A percentile compares a stretch with the other conserved stretches of the same genome.
phyloP scores from a whole-genome alignment of 2,888 invertebrate genomes.

The Drosophila paramelanica region DNA sequence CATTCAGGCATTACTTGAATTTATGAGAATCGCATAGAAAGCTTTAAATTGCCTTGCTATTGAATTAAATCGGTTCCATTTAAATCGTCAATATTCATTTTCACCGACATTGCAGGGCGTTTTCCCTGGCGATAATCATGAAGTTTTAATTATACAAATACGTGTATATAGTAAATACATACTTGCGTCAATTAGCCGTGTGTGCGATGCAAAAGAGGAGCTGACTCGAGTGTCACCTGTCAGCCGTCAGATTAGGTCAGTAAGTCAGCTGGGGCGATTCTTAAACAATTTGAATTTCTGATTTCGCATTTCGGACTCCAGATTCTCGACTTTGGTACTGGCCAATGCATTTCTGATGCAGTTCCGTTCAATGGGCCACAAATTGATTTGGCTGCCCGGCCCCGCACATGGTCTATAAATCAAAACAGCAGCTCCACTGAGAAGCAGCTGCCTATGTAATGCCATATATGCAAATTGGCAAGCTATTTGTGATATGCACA shows the following conservation, averaged over 20 bases:
- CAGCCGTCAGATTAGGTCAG: constrained; percentile 29
- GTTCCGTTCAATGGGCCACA: constrained; percentile 28
- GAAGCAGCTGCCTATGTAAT: constrained; percentile 16
- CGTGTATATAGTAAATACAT: constrained; percentile 1
- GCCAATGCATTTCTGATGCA: neutral
- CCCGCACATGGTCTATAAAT: constrained; percentile 48
- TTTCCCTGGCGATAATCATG: too few species aligned
- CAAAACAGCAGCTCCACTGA: constrained; percentile 50
- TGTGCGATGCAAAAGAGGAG: neutral
- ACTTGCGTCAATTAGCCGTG: constrained; percentile 4
- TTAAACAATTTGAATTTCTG: constrained; percentile 40
- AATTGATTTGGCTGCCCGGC: constrained; percentile 46
- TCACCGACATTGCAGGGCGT: too few species aligned
- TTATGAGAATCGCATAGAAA: too few species aligned
- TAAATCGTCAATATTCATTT: too few species aligned
- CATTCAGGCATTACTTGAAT: too few species aligned
- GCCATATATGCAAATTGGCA: constrained; percentile 60
- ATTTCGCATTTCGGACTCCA: constrained; percentile 7
- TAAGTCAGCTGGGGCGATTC: constrained; percentile 20
- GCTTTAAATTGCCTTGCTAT: too few species aligned
- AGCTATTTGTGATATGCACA: constrained; percentile 33
- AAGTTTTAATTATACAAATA: too few species aligned
- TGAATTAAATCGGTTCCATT: too few species aligned
- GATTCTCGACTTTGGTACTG: neutral
- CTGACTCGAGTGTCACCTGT: constrained; percentile 20